These are phyloP conservation scores for Chelonoidis abingdonii DNA, from an alignment of 2,113 vertebrate genomes.

Conservation along the genomic window DNA sequence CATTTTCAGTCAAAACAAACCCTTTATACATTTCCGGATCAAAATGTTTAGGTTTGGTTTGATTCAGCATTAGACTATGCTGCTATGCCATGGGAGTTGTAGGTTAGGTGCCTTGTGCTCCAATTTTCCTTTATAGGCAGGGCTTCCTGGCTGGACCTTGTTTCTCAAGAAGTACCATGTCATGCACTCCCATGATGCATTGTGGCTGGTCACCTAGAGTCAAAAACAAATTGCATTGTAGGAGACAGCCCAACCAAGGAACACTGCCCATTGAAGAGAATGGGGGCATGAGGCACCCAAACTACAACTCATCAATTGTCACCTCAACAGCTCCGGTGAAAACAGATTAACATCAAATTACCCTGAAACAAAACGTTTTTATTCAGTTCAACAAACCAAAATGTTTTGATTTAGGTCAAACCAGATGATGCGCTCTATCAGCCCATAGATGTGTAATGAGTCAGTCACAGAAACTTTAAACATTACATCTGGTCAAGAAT, in stretches of 20 bases:
- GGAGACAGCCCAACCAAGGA: neutral
- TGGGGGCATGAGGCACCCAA: too few relatives aligned
- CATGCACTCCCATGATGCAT: neutral
- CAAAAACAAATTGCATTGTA: neutral
- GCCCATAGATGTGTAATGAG: neutral
- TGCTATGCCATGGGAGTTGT: neutral
- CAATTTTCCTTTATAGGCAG: constrained; percentile 14
- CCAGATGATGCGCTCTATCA: neutral
- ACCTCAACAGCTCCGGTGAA: too few relatives aligned
- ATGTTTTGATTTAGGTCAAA: neutral
- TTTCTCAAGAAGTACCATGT: neutral
- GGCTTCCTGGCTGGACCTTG: neutral
- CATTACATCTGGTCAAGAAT: rapidly evolving
- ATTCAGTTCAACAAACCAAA: neutral
- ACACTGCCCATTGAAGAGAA: neutral
- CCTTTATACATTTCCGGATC: neutral
- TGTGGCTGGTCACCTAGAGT: constrained; percentile 14
- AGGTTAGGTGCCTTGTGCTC: neutral
- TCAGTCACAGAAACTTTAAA: neutral
- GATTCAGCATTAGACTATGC: neutral
- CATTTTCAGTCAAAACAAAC: neutral
- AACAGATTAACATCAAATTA: too few relatives aligned
- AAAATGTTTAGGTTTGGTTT: neutral
- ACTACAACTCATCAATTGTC: too few relatives aligned
- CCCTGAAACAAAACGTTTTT: neutral